These are phyloP conservation scores for Anas platyrhynchos DNA, from an alignment of 2,113 vertebrate genomes.

Conservation along the genomic window DNA sequence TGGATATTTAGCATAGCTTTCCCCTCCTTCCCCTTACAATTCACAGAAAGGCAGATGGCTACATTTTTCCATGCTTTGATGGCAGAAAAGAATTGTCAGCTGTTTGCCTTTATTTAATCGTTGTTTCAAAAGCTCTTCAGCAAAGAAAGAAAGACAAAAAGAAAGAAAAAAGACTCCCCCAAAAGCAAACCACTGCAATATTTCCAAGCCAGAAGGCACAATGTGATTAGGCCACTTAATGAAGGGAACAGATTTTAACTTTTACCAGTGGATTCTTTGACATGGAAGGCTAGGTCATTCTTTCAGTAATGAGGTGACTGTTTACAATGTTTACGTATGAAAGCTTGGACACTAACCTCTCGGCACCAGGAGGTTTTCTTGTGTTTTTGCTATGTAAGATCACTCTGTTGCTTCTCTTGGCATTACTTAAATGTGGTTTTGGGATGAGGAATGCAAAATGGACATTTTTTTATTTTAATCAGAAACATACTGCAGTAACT, in stretches of 20 bases:
- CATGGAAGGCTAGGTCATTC: not conserved
- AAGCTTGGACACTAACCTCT: not conserved
- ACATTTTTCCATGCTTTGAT: not conserved
- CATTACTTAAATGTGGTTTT: conserved; percentile 22
- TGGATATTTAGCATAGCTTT: conserved; percentile 46
- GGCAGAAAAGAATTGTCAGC: not conserved
- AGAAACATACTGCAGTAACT: conserved; percentile 24
- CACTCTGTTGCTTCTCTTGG: conserved; percentile 26
- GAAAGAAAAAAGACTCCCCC: not conserved
- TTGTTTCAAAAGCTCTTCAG: not conserved
- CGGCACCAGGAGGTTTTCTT: not conserved
- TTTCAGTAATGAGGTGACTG: not conserved
- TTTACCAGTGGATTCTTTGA: not conserved
- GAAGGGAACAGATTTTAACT: not conserved
- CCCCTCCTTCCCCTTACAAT: not conserved
- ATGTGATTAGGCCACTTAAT: not conserved
- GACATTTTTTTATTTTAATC: conserved; percentile 12
- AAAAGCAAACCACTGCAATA: not conserved
- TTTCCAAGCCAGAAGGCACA: conserved; percentile 3
- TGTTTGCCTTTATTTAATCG: conserved; percentile 16
- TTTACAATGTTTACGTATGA: not conserved
- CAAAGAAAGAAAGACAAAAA: not conserved
- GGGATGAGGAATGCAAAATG: conserved; percentile 14
- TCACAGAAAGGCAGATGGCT: conserved; percentile 14
- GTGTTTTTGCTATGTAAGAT: not conserved